These are phyloP conservation scores for Aplocera efformata DNA, from an alignment of 2,888 invertebrate genomes.

Conservation along the genomic window DNA sequence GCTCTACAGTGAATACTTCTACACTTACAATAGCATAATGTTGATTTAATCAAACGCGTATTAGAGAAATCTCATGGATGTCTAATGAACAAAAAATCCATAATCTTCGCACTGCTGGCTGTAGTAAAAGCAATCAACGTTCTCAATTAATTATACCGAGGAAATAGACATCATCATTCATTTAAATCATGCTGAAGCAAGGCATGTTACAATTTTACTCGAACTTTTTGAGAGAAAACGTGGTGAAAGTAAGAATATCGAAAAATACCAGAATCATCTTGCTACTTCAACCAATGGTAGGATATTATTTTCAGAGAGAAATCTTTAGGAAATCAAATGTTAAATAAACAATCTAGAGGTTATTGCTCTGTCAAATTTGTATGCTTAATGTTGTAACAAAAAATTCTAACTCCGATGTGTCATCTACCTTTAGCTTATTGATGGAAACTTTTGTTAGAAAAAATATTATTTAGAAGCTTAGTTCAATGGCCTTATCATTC, in stretches of 20 bases:
- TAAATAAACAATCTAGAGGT: slow-evolving; percentile 19
- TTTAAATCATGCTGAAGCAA: slow-evolving; percentile 45
- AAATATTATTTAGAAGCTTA: slow-evolving; percentile 7
- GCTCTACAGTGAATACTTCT: background rate
- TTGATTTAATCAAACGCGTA: background rate
- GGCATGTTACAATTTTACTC: slow-evolving; percentile 22
- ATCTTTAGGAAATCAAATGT: slow-evolving; percentile 12
- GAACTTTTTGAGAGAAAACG: slow-evolving; percentile 39
- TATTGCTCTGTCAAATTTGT: slow-evolving; percentile 16
- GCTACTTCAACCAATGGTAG: slow-evolving; percentile 25
- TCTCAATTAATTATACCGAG: slow-evolving; percentile 31
- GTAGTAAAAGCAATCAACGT: slow-evolving; percentile 25
- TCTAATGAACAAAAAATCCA: slow-evolving; percentile 20
- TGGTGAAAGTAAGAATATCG: slow-evolving; percentile 55
- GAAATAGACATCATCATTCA: slow-evolving; percentile 44
- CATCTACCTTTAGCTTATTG: background rate
- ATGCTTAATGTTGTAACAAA: slow-evolving; percentile 8
- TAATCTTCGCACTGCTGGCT: slow-evolving; percentile 5
- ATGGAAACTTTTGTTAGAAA: slow-evolving; percentile 10
- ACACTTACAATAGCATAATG: too few relatives aligned
- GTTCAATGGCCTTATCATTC: slow-evolving; percentile 41
- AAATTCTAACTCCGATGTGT: slow-evolving; percentile 2
- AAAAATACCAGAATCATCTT: slow-evolving; percentile 37
- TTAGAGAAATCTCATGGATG: slow-evolving; percentile 13
- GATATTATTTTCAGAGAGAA: slow-evolving; percentile 15